phyloP scores from a whole-genome alignment of 1,140 invertebrate species.

The Oncopeltus fasciatus region DNA sequence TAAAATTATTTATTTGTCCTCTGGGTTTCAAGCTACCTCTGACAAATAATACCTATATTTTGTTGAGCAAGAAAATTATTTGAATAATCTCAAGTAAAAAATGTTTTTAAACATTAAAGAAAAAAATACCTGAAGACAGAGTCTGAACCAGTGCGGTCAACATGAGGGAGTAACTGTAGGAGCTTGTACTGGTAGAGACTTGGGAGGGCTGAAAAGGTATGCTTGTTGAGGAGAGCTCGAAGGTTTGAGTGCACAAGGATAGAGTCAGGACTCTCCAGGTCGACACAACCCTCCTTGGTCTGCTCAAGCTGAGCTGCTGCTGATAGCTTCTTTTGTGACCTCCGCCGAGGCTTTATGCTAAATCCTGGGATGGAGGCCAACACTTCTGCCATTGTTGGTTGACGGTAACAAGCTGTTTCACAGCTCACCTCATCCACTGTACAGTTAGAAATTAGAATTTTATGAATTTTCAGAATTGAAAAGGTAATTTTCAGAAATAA shows the following conservation, averaged over 20 bases:
- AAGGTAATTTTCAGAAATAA: too few species aligned
- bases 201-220: constrained; percentile 78
- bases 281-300: constrained; percentile 81
- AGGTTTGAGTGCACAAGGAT: constrained; percentile 87
- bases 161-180: constrained; percentile 75
- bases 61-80: too few species aligned
- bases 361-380: constrained; percentile 80
- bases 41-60: too few species aligned
- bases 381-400: constrained; percentile 66
- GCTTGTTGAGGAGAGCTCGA: constrained; percentile 70
- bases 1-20: too few species aligned
- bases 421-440: constrained; percentile 21
- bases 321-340: constrained; percentile 50
- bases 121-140: constrained; percentile 30
- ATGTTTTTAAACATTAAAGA: too few species aligned
- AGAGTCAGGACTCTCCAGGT: constrained; percentile 91
- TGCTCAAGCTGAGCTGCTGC: constrained; percentile 83
- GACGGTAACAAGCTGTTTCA: constrained; percentile 18
- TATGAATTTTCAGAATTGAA: too few species aligned
- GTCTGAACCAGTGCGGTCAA: constrained; percentile 48
- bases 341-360: constrained; percentile 61
- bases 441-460: too few species aligned
- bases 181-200: constrained; percentile 82
- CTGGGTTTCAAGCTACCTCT: too few species aligned
- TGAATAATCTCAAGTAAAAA: too few species aligned